Evolutionary conservation across 2,888 invertebrate species (phyloP).

Genomic region (Dryobota labecula): DNA sequence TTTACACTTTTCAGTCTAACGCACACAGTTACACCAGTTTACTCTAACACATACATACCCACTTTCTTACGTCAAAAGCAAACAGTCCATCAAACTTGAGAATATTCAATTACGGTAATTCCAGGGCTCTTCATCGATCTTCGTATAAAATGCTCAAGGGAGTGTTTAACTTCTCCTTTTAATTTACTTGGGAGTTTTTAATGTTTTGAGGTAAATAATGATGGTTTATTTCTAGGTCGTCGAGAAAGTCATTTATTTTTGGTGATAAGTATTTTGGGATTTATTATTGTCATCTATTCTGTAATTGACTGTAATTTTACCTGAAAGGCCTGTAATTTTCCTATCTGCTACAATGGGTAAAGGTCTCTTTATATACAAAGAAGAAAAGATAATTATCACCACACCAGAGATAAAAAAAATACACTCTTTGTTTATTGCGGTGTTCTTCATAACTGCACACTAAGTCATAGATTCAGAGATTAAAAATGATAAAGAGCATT

Average conservation of each 20-base stretch:
- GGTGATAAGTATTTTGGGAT: background rate
- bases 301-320: background rate
- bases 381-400: background rate
- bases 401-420: background rate
- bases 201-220: constrained; percentile 41
- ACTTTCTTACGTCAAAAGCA: constrained; percentile 13
- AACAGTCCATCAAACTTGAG: constrained; percentile 48
- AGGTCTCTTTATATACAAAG: background rate
- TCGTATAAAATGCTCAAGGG: constrained; percentile 34
- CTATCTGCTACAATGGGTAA: background rate
- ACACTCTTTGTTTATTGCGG: background rate
- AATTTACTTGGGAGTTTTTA: constrained; percentile 34
- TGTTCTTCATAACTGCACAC: background rate
- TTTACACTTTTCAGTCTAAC: background rate
- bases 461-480: background rate
- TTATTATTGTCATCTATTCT: background rate
- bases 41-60: background rate
- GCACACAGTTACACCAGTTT: background rate
- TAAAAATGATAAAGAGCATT: background rate
- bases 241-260: background rate
- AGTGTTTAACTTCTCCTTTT: constrained; percentile 28
- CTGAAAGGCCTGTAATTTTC: background rate
- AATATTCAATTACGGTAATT: constrained; percentile 58
- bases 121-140: constrained; percentile 44
- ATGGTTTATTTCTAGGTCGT: background rate